Evolutionary conservation across 92 coral and sea anemone species (phyloP).

Genomic region (Chrysogorgia sp.): DNA sequence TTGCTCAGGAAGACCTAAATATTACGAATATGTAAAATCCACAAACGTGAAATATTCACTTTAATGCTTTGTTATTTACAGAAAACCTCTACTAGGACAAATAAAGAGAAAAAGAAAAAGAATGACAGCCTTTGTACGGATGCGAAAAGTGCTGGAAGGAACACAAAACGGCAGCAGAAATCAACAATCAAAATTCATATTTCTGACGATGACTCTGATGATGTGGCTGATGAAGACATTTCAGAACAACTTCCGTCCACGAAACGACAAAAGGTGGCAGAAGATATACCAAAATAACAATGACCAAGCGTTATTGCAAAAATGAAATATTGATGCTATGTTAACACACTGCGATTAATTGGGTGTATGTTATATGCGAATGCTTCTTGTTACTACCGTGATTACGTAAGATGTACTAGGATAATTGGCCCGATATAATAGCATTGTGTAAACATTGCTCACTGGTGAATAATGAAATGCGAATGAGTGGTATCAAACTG

Average conservation of each 20-base stretch:
- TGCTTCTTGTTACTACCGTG: too few relatives aligned
- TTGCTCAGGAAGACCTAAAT: too few relatives aligned
- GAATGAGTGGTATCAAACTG: too few relatives aligned
- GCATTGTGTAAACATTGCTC: too few relatives aligned
- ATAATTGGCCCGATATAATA: too few relatives aligned
- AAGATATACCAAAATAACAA: neutral
- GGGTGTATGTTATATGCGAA: too few relatives aligned
- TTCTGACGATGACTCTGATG: neutral
- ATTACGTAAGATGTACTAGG: too few relatives aligned
- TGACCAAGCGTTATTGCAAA: too few relatives aligned
- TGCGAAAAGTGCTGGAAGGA: neutral
- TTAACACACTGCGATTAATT: too few relatives aligned
- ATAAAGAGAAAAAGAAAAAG: neutral
- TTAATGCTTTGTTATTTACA: neutral
- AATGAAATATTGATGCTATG: too few relatives aligned
- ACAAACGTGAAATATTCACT: neutral
- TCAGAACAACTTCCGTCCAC: neutral
- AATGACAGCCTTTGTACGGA: neutral
- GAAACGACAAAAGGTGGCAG: neutral
- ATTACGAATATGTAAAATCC: too few relatives aligned
- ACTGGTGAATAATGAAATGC: too few relatives aligned
- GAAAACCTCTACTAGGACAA: neutral
- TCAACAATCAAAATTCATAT: neutral
- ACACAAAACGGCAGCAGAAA: neutral
- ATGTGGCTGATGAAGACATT: neutral